Conservation (phyloP, 1,140 invertebrate species). For the Elysia chlorotica region DNA sequence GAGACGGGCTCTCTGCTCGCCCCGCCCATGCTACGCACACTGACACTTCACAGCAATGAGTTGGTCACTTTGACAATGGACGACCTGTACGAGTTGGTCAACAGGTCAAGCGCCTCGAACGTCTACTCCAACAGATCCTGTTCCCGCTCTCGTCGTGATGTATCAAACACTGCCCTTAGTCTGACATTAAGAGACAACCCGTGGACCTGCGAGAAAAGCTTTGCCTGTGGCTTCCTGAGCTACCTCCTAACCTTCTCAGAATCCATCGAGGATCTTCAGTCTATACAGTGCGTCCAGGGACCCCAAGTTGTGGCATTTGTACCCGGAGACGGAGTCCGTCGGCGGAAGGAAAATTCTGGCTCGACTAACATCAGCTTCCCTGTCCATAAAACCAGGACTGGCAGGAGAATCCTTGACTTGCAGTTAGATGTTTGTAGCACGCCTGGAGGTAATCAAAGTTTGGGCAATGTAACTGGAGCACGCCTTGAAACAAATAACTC, state of each 20-base stretch:
- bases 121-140: slow-evolving; percentile 19
- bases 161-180: too few species aligned
- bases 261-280: slow-evolving; percentile 22
- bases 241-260: slow-evolving; percentile 23
- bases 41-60: slow-evolving; percentile 34
- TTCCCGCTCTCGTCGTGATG: too few species aligned
- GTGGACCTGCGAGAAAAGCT: slow-evolving; percentile 37
- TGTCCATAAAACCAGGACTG: too few species aligned
- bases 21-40: slow-evolving; percentile 14
- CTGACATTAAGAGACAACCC: slow-evolving; percentile 34
- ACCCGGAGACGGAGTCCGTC: too few species aligned
- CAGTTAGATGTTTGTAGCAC: slow-evolving; percentile 7
- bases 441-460: too few species aligned
- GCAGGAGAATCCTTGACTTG: too few species aligned
- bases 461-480: too few species aligned
- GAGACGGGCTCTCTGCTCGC: slow-evolving; percentile 26
- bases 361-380: too few species aligned
- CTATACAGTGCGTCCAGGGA: too few species aligned
- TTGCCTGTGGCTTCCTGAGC: slow-evolving; percentile 25
- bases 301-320: too few species aligned
- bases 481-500: too few species aligned
- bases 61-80: slow-evolving; percentile 21
- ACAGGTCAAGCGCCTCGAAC: background rate
- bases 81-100: slow-evolving; percentile 3
- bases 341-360: too few species aligned